Evolutionary conservation across 30 jellyfish, hydroid and myxozoan genomes (phyloP), one percentile per base, ranked within the genome.

Genomic region (Turritopsis dohrnii): DNA sequence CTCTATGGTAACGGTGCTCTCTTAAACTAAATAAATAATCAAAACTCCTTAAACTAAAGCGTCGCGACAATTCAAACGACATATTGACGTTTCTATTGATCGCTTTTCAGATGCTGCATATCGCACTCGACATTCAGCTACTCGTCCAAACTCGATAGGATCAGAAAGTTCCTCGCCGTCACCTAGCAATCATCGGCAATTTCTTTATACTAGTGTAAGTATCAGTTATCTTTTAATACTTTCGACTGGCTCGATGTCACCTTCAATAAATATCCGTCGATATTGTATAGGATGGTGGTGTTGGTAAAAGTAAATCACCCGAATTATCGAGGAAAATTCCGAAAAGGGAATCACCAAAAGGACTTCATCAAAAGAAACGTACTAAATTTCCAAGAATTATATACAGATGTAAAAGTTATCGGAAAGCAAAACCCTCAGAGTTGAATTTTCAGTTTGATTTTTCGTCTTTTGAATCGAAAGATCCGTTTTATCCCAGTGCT

Each of bases 121-220:
- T 69, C 77, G 77, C 9, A 69, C 77, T 69, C 77, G 77, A 1
- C 1, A 69, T n/a, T 69, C 77, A n/a, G 77, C 19, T 8, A n/a
- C 77, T 69, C 77, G 28, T 69, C 30, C 77, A 69, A 69, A 27
- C 30, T 69, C 31, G 31, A n/a, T 27, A 23, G 30, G 77, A 16
- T 69, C 77, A 0, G 77, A 69, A 69, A 69, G 77, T 69, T 69
- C 77, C 22, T 69, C 77, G 30, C 77, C 77, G 30, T 69, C 77
- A 69, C 30, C 77, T 8, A 69, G 13, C 5, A 41, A 41, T 41
- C 13, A 41, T 41, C 60, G 13, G 5, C 60, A 41, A 41, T 41
- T 41, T 41, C 60, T 3, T 3, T 41, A n/a, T n/a, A n/a, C 13
- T 69, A 4, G 16, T 69, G 31, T 22, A 69, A 22, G 31, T 69